These are phyloP conservation scores for Agrochola lota DNA, from an alignment of 2,888 invertebrate genomes.

Conservation along the genomic window DNA sequence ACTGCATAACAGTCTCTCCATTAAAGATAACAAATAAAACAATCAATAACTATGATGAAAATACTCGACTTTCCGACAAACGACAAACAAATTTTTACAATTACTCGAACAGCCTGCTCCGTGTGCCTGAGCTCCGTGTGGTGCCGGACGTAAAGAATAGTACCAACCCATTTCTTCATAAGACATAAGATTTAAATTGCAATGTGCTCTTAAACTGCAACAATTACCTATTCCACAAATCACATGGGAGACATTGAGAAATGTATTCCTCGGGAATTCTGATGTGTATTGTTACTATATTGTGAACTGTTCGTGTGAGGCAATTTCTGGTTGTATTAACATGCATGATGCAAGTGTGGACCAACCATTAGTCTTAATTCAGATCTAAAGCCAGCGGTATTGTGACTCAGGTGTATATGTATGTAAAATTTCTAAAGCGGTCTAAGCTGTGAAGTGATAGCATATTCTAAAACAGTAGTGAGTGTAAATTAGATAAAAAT, in stretches of 20 bases:
- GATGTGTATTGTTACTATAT: constrained; percentile 27
- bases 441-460: neutral
- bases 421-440: too few relatives aligned
- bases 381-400: neutral
- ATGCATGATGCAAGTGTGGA: constrained; percentile 7
- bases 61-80: neutral
- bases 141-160: too few relatives aligned
- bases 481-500: neutral
- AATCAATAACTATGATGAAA: neutral
- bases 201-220: neutral
- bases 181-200: constrained; percentile 32
- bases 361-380: constrained; percentile 35
- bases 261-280: constrained; percentile 41
- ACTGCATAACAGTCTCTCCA: neutral
- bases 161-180: too few relatives aligned
- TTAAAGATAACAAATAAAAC: neutral
- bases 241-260: constrained; percentile 30
- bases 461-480: neutral
- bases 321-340: constrained; percentile 37
- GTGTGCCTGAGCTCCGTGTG: too few relatives aligned
- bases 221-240: constrained; percentile 23
- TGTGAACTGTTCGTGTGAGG: constrained; percentile 20
- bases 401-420: neutral
- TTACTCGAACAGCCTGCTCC: constrained; percentile 13
- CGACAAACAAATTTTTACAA: constrained; percentile 5